phyloP scores from a whole-genome alignment of 2,113 vertebrate genomes.

The Tylochromis polylepis region DNA sequence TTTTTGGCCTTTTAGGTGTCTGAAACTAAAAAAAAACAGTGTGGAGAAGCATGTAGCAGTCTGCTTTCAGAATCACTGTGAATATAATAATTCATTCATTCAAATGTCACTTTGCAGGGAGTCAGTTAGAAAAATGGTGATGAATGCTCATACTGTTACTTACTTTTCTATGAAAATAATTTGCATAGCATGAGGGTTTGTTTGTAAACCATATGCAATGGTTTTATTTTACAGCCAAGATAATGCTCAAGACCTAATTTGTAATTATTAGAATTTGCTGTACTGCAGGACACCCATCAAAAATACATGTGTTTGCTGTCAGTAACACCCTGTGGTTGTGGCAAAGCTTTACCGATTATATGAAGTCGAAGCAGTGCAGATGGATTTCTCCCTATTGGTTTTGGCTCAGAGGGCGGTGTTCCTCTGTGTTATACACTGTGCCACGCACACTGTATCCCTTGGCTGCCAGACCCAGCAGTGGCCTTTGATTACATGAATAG shows the following conservation, averaged over 20 bases:
- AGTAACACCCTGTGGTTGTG: not conserved
- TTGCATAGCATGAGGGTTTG: not conserved
- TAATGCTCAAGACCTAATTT: not conserved
- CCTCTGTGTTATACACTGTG: not conserved
- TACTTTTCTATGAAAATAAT: no score
- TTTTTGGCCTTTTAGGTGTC: not conserved
- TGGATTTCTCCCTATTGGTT: not conserved
- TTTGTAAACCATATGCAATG: not conserved
- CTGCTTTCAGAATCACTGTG: not conserved
- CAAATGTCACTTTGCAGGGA: not conserved
- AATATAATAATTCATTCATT: not conserved
- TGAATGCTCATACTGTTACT: not conserved
- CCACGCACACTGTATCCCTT: not conserved
- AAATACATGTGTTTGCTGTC: not conserved
- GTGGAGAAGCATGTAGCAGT: not conserved
- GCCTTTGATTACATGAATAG: slow-evolving; percentile 12
- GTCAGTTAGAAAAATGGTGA: not conserved
- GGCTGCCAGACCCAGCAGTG: not conserved
- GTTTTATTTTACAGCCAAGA: not conserved
- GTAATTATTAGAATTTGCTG: not conserved
- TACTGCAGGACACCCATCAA: not conserved
- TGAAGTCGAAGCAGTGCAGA: not conserved
- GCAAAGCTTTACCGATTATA: not conserved
- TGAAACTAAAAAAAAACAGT: not conserved
- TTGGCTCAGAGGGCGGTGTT: slow-evolving; percentile 8